Evolutionary conservation across 1,140 invertebrate genomes (phyloP).

Genomic region (Heliconius nattereri): DNA sequence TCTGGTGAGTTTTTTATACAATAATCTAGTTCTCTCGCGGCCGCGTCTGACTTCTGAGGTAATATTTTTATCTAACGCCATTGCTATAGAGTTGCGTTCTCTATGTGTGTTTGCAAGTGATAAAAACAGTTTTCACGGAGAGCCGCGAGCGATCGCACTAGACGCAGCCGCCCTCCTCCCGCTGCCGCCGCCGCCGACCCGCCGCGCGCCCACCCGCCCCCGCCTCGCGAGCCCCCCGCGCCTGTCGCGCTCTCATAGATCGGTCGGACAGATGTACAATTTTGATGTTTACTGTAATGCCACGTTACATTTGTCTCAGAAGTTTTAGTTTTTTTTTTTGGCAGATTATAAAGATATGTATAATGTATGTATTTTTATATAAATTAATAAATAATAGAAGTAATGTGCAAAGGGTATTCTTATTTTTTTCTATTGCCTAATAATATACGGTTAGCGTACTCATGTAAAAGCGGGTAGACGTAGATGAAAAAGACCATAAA

Average conservation of each 20-base stretch:
- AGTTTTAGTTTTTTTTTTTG: not conserved
- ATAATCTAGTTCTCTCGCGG: not conserved
- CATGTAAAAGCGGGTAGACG: no score
- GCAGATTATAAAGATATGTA: no score
- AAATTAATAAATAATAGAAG: not conserved
- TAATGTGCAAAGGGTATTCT: not conserved
- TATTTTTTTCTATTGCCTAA: no score
- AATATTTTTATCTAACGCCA: conserved; percentile 6
- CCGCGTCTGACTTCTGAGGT: not conserved
- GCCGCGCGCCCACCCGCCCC: conserved; percentile 44
- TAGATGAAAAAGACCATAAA: no score
- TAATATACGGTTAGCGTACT: no score
- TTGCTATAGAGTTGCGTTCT: conserved; percentile 40
- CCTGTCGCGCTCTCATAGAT: conserved; percentile 70
- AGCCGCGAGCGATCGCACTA: conserved; percentile 69
- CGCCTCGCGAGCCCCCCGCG: conserved; percentile 55
- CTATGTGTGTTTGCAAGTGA: conserved; percentile 40
- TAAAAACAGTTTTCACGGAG: conserved; percentile 69
- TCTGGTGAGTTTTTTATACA: conserved; percentile 1
- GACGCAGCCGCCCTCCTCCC: conserved; percentile 70
- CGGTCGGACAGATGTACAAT: not conserved
- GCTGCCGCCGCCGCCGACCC: conserved; percentile 45
- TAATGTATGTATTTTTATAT: no score
- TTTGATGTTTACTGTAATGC: not conserved
- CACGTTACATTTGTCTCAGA: not conserved